Evolutionary conservation across 2,888 invertebrate genomes (phyloP), one percentile per base, ranked within the genome.

Genomic region (Thelaira solivaga): DNA sequence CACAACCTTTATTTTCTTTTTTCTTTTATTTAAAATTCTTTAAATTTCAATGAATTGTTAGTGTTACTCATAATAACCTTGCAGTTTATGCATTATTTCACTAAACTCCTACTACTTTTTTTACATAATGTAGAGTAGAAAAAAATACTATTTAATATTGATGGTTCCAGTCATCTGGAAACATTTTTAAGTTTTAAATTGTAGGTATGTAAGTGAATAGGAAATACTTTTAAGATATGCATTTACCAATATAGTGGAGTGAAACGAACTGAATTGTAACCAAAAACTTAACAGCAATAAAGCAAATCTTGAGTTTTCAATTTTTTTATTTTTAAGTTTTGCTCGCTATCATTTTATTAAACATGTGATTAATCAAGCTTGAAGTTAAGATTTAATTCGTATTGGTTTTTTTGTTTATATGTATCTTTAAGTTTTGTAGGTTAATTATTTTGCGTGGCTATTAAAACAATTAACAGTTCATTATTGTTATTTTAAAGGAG

Each of bases 151-250:
- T 45, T 62, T 49, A 67, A 45, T 64, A 72, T 62, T 49, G 69
- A 71, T 61, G 18, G 61, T 11, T 61, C n/a, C 78, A 78, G 65
- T 74, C 78, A 74, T 71, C 69, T 78, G 78, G 74, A 78, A 78
- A 78, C 74, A 74, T 78, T 78, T 53, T 78, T 45, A 16, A 36
- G 13, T 26, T 51, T 34, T 49, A 20, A 11, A 31, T n/a, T 13
- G 8, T 45, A 43, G 2, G 2, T 57, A 18, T 36, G 10, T n/a
- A 24, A 18, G 43, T 20, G 43, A 57, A 16, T 62, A 41, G 62
- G 67, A 67, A 74, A 43, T 61, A n/a, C 41, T 57, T 57, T 34
- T 41, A 57, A 41, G 41, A 51, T 51, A 55, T 59, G 8, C 20
- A 62, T 73, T 39, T 22, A 26, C n/a, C 24, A 29, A 20, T 55